Evolutionary conservation across 2,888 invertebrate species (phyloP).

Genomic region (Diaphora mendica): DNA sequence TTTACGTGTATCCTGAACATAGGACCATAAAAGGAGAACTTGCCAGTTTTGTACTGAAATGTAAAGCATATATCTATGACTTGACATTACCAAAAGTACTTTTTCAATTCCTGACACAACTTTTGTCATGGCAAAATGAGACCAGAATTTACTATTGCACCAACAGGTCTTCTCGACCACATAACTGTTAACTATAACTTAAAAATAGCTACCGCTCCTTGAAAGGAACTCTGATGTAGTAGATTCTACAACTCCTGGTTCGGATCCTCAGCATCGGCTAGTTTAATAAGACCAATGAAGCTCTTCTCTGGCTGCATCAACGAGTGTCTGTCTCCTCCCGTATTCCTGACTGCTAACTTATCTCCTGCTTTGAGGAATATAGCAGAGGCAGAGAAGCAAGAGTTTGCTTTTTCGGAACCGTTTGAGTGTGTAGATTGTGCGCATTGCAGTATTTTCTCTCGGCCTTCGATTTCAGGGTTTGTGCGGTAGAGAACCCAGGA

Average conservation of each 20-base stretch:
- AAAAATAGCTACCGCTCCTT: conserved; percentile 12
- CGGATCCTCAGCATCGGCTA: conserved; percentile 86
- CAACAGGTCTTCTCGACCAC: conserved; percentile 19
- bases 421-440: conserved; percentile 88
- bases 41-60: conserved; percentile 9
- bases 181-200: conserved; percentile 21
- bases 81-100: conserved; percentile 9
- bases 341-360: conserved; percentile 89
- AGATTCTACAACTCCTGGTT: conserved; percentile 66
- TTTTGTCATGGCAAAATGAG: conserved; percentile 28
- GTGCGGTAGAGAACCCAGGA: conserved; percentile 91
- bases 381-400: conserved; percentile 91
- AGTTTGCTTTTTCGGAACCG: conserved; percentile 88
- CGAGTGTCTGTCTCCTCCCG: conserved; percentile 89
- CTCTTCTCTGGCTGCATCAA: conserved; percentile 92
- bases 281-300: conserved; percentile 93
- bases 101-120: conserved; percentile 16
- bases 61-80: conserved; percentile 2
- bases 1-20: conserved; percentile 17
- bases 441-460: conserved; percentile 90
- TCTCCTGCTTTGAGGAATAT: conserved; percentile 89
- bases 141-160: conserved; percentile 32
- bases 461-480: conserved; percentile 80
- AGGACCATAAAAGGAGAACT: neutral
- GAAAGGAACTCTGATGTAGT: conserved; percentile 13